These are phyloP conservation scores for Bagarius yarrelli DNA, from an alignment of 2,113 vertebrate genomes.

Conservation along the genomic window DNA sequence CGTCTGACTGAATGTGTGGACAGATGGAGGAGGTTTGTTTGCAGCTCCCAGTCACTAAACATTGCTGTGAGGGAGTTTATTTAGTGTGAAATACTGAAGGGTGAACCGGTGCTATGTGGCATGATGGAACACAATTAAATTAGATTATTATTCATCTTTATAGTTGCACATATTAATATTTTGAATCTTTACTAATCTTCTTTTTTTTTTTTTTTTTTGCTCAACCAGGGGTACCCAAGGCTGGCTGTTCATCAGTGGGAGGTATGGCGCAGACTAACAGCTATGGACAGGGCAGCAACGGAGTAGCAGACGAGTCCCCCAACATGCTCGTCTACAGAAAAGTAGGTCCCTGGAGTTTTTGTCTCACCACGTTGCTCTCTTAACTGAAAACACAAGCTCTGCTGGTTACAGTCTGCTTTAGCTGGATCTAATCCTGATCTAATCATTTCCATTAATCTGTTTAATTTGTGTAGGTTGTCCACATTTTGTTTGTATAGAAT, in stretches of 20 bases:
- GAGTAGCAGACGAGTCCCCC: constrained; percentile 82
- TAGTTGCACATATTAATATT: background rate
- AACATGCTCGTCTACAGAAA: constrained; percentile 90
- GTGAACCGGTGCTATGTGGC: background rate
- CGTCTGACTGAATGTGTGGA: constrained; percentile 27
- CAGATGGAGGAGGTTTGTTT: constrained; percentile 32
- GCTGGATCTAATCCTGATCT: background rate
- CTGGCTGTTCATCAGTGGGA: constrained; percentile 54
- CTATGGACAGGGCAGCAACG: constrained; percentile 80
- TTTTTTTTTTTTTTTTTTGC: background rate
- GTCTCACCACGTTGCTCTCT: background rate
- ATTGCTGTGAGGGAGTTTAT: constrained; percentile 26
- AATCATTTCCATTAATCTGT: background rate
- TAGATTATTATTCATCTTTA: background rate
- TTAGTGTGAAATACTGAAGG: background rate
- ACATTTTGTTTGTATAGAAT: background rate
- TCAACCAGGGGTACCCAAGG: constrained; percentile 34
- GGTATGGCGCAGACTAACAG: constrained; percentile 85
- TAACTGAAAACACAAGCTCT: background rate
- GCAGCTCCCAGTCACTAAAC: constrained; percentile 22
- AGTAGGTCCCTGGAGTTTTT: constrained; percentile 66
- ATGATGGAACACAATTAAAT: background rate
- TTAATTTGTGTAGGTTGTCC: background rate
- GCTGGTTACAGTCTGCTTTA: background rate
- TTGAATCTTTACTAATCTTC: too few relatives aligned